Conservation (phyloP, 1,140 invertebrate genomes). For the Pteromalus puparum region DNA sequence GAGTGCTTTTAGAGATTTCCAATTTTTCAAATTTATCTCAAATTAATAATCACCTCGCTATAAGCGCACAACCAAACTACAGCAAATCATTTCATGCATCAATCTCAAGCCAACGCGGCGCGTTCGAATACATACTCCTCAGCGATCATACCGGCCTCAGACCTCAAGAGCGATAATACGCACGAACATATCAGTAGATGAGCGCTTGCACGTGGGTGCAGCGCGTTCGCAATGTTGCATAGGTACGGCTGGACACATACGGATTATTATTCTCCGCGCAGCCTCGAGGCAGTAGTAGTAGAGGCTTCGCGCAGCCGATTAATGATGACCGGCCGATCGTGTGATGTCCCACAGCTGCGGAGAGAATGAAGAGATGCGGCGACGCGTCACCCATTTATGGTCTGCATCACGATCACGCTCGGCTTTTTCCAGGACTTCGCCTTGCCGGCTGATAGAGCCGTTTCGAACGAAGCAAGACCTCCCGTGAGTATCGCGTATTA, state of each 20-base stretch:
- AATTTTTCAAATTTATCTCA: too few relatives aligned
- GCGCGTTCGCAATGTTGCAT: background rate
- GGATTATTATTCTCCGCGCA: background rate
- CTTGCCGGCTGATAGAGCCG: constrained; percentile 63
- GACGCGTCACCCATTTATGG: constrained; percentile 67
- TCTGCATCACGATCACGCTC: constrained; percentile 47
- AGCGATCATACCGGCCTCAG: background rate
- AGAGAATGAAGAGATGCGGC: constrained; percentile 63
- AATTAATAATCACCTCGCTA: too few relatives aligned
- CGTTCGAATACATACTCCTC: background rate
- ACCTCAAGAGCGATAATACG: background rate
- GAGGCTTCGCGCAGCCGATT: background rate
- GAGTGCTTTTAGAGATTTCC: too few relatives aligned
- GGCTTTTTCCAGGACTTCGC: constrained; percentile 60
- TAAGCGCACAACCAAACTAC: too few relatives aligned
- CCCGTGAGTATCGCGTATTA: constrained; percentile 68
- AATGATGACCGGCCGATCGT: background rate
- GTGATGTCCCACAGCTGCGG: background rate
- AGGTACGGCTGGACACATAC: too few relatives aligned
- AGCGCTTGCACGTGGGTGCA: too few relatives aligned
- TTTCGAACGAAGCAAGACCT: constrained; percentile 68
- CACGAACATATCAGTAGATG: too few relatives aligned
- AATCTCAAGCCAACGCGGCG: background rate
- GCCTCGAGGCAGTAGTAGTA: background rate
- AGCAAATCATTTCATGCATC: background rate